These are phyloP conservation scores for Lithophane semibrunnea DNA, from an alignment of 2,888 invertebrate genomes.

Conservation along the genomic window DNA sequence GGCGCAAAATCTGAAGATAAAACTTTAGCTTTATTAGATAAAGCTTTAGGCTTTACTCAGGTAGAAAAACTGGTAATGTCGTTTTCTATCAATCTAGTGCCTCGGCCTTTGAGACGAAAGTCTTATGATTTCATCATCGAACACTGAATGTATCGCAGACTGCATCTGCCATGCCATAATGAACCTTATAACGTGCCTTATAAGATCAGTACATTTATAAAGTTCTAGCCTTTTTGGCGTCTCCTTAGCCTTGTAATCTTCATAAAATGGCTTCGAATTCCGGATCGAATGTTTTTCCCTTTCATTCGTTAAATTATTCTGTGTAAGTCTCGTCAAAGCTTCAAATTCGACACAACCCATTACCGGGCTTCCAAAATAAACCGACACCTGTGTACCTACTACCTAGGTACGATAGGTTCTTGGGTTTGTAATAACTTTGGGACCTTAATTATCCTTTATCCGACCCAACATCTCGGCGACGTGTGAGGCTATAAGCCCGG, in stretches of 20 bases:
- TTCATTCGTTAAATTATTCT: conserved; percentile 59
- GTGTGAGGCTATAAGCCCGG: conserved; percentile 5
- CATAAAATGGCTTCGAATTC: conserved; percentile 39
- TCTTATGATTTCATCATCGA: not conserved
- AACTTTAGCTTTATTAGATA: no score
- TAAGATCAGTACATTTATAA: not conserved
- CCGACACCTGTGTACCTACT: conserved; percentile 34
- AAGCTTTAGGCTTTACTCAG: no score
- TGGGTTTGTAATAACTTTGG: conserved; percentile 45
- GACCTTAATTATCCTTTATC: conserved; percentile 47
- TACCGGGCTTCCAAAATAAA: conserved; percentile 36
- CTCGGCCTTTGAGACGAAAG: not conserved
- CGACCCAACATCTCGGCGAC: conserved; percentile 28
- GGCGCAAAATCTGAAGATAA: not conserved
- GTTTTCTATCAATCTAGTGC: not conserved
- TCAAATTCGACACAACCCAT: conserved; percentile 43
- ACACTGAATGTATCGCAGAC: not conserved
- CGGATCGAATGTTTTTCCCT: conserved; percentile 34
- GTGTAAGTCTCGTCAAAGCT: conserved; percentile 33
- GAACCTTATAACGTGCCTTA: not conserved
- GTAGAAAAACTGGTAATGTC: not conserved
- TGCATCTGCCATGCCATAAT: not conserved
- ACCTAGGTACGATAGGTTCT: conserved; percentile 20
- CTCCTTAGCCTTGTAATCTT: conserved; percentile 29
- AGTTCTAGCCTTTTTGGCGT: conserved; percentile 14